Evolutionary conservation across 2,888 invertebrate species (phyloP).

Genomic region (Portevinia maculata): DNA sequence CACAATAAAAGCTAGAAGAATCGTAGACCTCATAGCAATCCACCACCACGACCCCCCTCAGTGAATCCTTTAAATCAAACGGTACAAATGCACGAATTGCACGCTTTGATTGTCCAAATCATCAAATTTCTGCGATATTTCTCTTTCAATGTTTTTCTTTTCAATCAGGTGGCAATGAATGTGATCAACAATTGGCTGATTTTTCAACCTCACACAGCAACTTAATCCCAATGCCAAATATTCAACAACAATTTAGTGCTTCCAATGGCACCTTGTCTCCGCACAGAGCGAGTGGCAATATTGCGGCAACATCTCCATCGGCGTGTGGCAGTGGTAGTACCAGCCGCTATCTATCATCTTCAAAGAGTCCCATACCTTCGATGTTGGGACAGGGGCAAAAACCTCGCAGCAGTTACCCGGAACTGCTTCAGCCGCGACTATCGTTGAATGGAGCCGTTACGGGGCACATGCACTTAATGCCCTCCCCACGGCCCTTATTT

Average conservation of each 20-base stretch:
- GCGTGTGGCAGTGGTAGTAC: conserved; percentile 53
- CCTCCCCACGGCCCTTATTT: conserved; percentile 80
- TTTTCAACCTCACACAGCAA: conserved; percentile 68
- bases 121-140: conserved; percentile 28
- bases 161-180: conserved; percentile 72
- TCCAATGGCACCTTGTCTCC: conserved; percentile 68
- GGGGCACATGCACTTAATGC: conserved; percentile 80
- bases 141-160: conserved; percentile 52
- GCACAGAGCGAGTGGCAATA: conserved; percentile 42
- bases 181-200: conserved; percentile 70
- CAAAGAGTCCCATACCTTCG: conserved; percentile 67
- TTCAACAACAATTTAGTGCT: conserved; percentile 65
- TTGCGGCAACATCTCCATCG: conserved; percentile 55
- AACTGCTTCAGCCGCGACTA: conserved; percentile 81
- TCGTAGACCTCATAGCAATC: conserved; percentile 53
- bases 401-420: conserved; percentile 80
- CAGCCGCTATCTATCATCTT: conserved; percentile 56
- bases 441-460: conserved; percentile 80
- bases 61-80: conserved; percentile 30
- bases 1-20: conserved; percentile 24
- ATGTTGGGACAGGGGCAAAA: conserved; percentile 73
- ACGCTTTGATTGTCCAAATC: conserved; percentile 61
- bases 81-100: conserved; percentile 60
- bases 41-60: conserved; percentile 33
- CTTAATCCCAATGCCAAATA: conserved; percentile 67